Base-by-base conservation (phyloP, 2,113 vertebrate species). In the Malaclemys terrapin region DNA sequence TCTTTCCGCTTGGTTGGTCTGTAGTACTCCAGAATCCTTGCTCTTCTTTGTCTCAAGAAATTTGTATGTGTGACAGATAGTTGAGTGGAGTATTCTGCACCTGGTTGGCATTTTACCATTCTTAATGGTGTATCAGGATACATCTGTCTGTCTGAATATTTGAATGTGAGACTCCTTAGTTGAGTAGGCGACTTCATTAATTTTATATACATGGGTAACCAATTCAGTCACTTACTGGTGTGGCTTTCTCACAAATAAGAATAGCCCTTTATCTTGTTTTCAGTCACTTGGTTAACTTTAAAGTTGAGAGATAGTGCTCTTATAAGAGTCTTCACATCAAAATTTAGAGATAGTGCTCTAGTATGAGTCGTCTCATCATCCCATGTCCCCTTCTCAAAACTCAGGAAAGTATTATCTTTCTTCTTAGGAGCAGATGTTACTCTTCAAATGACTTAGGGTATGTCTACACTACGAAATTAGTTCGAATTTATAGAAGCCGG, bases 381-480 rank as follows among this genome's bases (percentile, higher is more conserved):
- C 13, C 76, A 10, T 10, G 22, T 42, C 42, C 82, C 5, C 69
- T 80, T 83, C 45, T 54, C 0, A 54, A 83, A 90, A 90, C 45
- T 84, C 22, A 78, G 25, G 79, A 42, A 85, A 25, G 16, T 75
- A 24, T 81, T 17, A 17, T 52, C 88, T 87, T 85, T 92, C 82
- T 76, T 76, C 54, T 84, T 90, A 12, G 80, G 75, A 92, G 59
- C 31, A 35, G 80, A 80, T 91, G 89, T 93, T 84, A 76, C 76
- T 88, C 69, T 82, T 91, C n/a, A 52, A 86, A 13, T 91, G 88
- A 93, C 91, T 76, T 72, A 11, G n/a, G n/a, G n/a, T n/a, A n/a
- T n/a, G n/a, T n/a, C n/a, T n/a, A n/a, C n/a, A n/a, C n/a, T n/a
- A n/a, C n/a, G n/a, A n/a, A n/a, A n/a, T n/a, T n/a, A n/a, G n/a